Evolutionary conservation across 1,140 invertebrate genomes (phyloP).

Genomic region (Diachasmimorpha longicaudata): DNA sequence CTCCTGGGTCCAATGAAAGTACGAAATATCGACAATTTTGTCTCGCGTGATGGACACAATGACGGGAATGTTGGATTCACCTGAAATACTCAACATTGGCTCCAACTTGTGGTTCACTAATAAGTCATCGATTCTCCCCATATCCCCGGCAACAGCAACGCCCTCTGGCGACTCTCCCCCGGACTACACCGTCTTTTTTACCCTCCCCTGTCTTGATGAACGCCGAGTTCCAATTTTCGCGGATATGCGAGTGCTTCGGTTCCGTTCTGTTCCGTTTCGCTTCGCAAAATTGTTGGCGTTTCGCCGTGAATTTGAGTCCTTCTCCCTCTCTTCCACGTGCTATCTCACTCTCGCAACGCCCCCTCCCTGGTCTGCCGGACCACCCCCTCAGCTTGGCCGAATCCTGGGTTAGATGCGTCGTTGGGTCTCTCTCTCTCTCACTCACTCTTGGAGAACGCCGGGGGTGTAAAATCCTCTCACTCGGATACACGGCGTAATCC

Average conservation of each 20-base stretch:
- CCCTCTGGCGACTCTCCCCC: not conserved
- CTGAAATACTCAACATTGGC: slow-evolving; percentile 27
- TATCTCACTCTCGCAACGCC: not conserved
- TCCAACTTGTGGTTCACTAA: slow-evolving; percentile 36
- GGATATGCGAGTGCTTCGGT: not conserved
- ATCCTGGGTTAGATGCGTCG: slow-evolving; percentile 18
- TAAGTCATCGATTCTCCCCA: slow-evolving; percentile 35
- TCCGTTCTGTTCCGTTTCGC: not conserved
- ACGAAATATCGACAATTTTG: no score
- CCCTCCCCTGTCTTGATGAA: slow-evolving; percentile 2
- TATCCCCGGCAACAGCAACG: not conserved
- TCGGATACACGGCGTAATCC: not conserved
- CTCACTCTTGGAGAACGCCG: not conserved
- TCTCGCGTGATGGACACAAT: no score
- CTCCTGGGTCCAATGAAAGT: no score
- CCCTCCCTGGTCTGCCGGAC: not conserved
- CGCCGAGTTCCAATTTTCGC: slow-evolving; percentile 23
- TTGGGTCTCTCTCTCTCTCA: not conserved
- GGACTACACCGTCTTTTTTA: not conserved
- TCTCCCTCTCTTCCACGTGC: not conserved
- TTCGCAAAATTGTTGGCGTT: slow-evolving; percentile 17
- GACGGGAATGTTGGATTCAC: not conserved
- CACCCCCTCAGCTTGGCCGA: not conserved
- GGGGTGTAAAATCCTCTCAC: not conserved
- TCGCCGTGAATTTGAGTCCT: slow-evolving; percentile 23